A percentile compares a stretch with the other conserved stretches of the same genome.
Evolutionary conservation across 2,797 vertebrate species (phyloP).

Genomic region (Odontamblyopus rebecca): DNA sequence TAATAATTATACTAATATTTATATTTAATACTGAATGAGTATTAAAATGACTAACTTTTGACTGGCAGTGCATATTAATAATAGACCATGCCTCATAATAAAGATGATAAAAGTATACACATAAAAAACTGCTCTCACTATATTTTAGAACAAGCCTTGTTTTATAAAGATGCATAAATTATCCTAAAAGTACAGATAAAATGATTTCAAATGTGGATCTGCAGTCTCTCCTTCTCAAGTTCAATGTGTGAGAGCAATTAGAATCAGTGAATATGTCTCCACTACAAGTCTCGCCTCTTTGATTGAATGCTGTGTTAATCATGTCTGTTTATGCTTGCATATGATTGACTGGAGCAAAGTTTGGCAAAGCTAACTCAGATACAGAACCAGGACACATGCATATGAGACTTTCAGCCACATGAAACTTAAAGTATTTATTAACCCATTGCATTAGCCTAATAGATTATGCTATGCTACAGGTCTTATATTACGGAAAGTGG

Average conservation of each 20-base stretch:
- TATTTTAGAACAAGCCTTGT: neutral
- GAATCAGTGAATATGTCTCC: slow-evolving; percentile 7
- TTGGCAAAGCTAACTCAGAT: neutral
- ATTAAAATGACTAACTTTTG: too few relatives aligned
- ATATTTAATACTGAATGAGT: too few relatives aligned
- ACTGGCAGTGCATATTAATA: too few relatives aligned
- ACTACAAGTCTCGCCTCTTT: slow-evolving; percentile 9
- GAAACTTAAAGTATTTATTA: neutral
- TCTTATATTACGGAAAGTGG: too few relatives aligned
- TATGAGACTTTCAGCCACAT: neutral
- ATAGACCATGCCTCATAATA: too few relatives aligned
- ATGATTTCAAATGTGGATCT: slow-evolving; percentile 1
- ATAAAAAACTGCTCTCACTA: neutral
- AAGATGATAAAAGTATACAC: too few relatives aligned
- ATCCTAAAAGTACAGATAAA: neutral
- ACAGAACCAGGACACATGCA: neutral
- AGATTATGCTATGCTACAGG: neutral
- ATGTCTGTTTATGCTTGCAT: slow-evolving; percentile 5
- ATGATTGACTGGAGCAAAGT: slow-evolving; percentile 2
- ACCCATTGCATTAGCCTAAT: neutral
- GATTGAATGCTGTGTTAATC: slow-evolving; percentile 17
- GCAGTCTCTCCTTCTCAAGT: slow-evolving; percentile 8
- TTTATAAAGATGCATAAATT: neutral
- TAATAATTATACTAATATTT: too few relatives aligned
- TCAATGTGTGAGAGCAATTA: slow-evolving; percentile 8